Conservation (phyloP, 2,113 vertebrate genomes). For the Lepidothrix coronata region DNA sequence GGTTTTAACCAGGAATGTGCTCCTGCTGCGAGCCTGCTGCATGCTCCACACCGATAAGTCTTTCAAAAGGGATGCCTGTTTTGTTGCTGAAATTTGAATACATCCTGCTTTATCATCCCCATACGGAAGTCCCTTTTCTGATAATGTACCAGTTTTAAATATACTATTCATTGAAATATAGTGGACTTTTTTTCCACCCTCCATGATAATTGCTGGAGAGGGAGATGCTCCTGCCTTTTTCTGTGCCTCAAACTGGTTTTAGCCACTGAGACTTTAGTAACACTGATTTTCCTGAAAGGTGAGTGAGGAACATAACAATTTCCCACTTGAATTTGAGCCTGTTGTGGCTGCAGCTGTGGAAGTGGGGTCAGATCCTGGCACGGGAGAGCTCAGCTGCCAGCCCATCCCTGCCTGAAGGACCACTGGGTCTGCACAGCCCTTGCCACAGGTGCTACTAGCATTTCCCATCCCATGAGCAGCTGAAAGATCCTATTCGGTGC, state of each 20-base stretch:
- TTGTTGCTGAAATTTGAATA: background rate
- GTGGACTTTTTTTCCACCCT: background rate
- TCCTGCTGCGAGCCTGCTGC: background rate
- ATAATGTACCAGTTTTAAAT: background rate
- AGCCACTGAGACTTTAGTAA: background rate
- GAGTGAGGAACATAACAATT: background rate
- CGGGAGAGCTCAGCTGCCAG: background rate
- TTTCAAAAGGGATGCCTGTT: background rate
- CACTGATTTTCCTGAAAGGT: background rate
- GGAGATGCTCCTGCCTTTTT: background rate
- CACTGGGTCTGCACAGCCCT: background rate
- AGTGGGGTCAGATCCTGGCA: background rate
- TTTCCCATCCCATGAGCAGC: background rate
- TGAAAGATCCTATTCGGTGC: background rate
- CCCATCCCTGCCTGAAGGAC: background rate
- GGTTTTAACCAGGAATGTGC: background rate
- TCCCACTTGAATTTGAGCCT: background rate
- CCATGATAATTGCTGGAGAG: background rate
- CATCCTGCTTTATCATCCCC: conserved; percentile 4
- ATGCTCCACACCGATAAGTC: background rate
- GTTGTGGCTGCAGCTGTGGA: background rate
- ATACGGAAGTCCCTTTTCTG: background rate
- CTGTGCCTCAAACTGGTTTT: background rate
- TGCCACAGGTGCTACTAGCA: background rate
- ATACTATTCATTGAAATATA: background rate